phyloP scores from a whole-genome alignment of 2,888 invertebrate genomes.

The Zootermopsis nevadensis region DNA sequence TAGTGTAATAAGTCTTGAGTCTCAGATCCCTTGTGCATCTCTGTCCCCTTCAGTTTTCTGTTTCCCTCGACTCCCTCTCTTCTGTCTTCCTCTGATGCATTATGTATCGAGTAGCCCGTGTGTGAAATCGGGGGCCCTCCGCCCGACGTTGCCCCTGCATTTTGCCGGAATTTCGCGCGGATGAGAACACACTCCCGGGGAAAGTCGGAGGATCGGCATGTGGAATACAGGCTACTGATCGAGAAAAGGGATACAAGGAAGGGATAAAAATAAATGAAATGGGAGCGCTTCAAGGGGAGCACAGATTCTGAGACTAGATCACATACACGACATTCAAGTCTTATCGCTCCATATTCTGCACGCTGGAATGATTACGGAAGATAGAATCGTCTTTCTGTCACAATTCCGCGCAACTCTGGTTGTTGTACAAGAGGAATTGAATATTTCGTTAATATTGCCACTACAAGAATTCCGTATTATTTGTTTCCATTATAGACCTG shows the following conservation, averaged over 20 bases:
- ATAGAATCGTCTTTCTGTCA: too few species aligned
- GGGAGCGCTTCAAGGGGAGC: constrained; percentile 12
- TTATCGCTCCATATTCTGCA: too few species aligned
- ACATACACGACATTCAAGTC: neutral
- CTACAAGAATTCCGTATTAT: too few species aligned
- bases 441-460: too few species aligned
- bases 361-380: too few species aligned
- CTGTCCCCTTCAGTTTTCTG: neutral
- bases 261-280: constrained; percentile 44
- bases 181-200: constrained; percentile 18
- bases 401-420: too few species aligned
- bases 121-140: constrained; percentile 47
- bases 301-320: constrained; percentile 5
- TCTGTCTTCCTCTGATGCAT: constrained; percentile 46
- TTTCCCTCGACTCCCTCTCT: neutral
- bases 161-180: constrained; percentile 29
- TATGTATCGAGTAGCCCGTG: constrained; percentile 50
- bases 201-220: neutral
- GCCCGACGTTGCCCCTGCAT: constrained; percentile 20
- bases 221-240: neutral
- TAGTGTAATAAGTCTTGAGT: constrained; percentile 10
- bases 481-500: too few species aligned
- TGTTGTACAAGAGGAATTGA: too few species aligned
- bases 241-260: neutral
- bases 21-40: neutral